Conservation (phyloP, 1,140 invertebrate genomes). For the Drosophila pruinosa region DNA sequence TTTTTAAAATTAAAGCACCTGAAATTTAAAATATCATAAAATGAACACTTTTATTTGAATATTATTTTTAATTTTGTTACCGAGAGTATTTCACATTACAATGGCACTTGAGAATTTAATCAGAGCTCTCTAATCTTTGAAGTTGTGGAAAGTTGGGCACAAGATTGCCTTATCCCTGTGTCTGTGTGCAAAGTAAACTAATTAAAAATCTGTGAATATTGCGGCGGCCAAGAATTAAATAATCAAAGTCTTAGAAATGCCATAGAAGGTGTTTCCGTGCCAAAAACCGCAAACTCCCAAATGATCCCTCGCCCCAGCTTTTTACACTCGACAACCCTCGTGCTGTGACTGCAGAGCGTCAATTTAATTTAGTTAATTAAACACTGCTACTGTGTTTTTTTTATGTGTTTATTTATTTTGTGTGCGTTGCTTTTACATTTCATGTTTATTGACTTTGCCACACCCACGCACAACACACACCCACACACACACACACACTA, state of each 20-base stretch:
- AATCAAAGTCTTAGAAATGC: constrained; percentile 50
- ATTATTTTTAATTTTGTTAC: not conserved
- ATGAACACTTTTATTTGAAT: not conserved
- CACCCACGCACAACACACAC: constrained; percentile 13
- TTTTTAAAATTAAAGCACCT: too few species aligned
- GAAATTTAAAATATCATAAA: too few species aligned
- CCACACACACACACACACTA: constrained; percentile 15
- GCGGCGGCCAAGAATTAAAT: constrained; percentile 58
- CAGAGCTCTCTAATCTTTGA: not conserved
- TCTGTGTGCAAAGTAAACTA: constrained; percentile 40
- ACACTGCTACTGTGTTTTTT: constrained; percentile 46
- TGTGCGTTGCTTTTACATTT: constrained; percentile 71
- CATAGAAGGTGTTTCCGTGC: constrained; percentile 3
- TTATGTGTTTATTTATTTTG: constrained; percentile 70
- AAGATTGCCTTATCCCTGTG: not conserved
- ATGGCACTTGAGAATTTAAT: constrained; percentile 35
- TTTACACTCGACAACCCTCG: not conserved
- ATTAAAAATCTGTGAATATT: constrained; percentile 65
- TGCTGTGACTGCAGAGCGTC: constrained; percentile 22
- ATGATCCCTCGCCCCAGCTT: not conserved
- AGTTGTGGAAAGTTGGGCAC: not conserved
- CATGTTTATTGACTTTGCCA: constrained; percentile 75
- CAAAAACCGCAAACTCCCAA: not conserved
- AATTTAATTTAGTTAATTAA: constrained; percentile 81
- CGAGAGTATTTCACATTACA: not conserved